phyloP scores from a whole-genome alignment of 1,140 invertebrate genomes.

The Drosophila persimilis region DNA sequence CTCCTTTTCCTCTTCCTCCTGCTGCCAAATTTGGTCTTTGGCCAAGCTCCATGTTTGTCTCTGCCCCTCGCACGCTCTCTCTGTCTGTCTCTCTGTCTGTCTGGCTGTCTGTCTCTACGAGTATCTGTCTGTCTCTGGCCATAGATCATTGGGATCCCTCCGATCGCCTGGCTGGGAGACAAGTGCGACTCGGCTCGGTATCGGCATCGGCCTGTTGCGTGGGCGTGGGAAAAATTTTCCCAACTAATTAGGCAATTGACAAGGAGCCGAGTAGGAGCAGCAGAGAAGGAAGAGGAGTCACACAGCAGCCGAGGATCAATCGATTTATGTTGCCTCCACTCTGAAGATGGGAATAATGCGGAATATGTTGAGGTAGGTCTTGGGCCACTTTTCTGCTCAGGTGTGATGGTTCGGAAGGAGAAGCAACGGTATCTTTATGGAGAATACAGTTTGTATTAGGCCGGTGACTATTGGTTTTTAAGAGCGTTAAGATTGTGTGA shows the following conservation, averaged over 20 bases:
- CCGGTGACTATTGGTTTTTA: too few species aligned
- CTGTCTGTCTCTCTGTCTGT: slow-evolving; percentile 4
- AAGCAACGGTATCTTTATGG: too few species aligned
- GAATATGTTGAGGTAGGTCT: too few species aligned
- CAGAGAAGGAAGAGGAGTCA: too few species aligned
- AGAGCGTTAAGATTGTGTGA: too few species aligned
- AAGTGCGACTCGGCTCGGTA: slow-evolving; percentile 41
- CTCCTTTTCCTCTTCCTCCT: background rate
- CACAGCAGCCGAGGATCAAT: too few species aligned
- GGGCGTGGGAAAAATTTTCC: slow-evolving; percentile 67
- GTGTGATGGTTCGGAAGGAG: too few species aligned
- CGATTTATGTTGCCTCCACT: too few species aligned
- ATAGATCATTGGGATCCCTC: slow-evolving; percentile 62
- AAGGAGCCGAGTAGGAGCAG: background rate
- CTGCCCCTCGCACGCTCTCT: background rate
- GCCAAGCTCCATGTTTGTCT: slow-evolving; percentile 3
- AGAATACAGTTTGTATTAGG: too few species aligned
- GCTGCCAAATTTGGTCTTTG: slow-evolving; percentile 68
- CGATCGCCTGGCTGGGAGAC: slow-evolving; percentile 30
- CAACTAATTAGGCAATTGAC: slow-evolving; percentile 67
- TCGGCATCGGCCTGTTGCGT: slow-evolving; percentile 32
- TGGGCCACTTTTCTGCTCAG: too few species aligned
- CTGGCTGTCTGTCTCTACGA: slow-evolving; percentile 9
- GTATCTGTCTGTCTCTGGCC: slow-evolving; percentile 17
- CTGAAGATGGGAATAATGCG: too few species aligned